Base-by-base conservation (phyloP, 2,113 vertebrate genomes). In the Sialia sialis region DNA sequence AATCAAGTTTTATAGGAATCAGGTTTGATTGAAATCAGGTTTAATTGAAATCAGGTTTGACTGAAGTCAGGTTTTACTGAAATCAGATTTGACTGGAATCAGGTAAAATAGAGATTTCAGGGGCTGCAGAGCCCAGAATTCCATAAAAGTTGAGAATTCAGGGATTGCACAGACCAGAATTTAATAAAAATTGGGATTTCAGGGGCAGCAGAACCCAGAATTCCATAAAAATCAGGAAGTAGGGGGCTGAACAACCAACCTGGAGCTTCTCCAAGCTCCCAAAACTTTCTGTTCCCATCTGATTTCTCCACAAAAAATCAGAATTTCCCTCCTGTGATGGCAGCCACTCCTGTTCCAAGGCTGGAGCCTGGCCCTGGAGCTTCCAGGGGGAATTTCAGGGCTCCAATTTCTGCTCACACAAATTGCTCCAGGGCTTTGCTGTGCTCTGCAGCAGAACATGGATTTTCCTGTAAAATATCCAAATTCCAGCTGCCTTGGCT, bases 121-220 rank as follows among this genome's bases (percentile, higher is more conserved):
- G 7, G 8, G 1, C 8, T 64, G 26, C 76, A 60, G 0, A 16
- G 6, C 4, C 9, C 25, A 54, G 38, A 78, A 78, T 78, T 27
- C 13, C 22, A 27, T 0, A 16, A 14, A 48, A 81, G 17, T 8
- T 0, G 1, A 39, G 3, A 2, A 4, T 2, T 36, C 4, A 26
- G 41, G 22, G 6, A 5, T 3, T 38, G 15, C 11, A 46, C 3
- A 44, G 9, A 12, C n/a, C 27, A 56, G 21, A 80, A 38, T 80
- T 36, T 21, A 41, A 56, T 0, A 38, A 6, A 58, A 68, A 27
- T 8, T 1, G 3, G 9, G 5, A 1, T 6, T 2, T 14, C 15
- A 34, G 34, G 29, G 6, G 18, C 36, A 34, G 10, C 19, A 25
- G 2, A 20, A 9, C 22, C 20, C 51, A 64, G 15, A 56, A 84